These are phyloP conservation scores for Oceanodroma leucorhoa DNA, from an alignment of 2,797 vertebrate species.

Conservation along the genomic window DNA sequence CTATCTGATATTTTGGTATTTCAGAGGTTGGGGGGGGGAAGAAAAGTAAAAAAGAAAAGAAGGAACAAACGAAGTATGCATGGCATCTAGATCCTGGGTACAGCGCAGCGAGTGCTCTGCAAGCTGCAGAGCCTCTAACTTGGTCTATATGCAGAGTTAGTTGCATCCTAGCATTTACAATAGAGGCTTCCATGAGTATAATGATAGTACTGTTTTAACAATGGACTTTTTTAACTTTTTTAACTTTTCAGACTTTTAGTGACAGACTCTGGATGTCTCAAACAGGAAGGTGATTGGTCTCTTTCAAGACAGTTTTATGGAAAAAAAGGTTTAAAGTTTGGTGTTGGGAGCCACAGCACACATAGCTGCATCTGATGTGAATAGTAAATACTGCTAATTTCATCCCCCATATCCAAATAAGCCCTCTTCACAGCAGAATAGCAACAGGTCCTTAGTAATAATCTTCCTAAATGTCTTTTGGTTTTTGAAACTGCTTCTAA, in stretches of 20 bases:
- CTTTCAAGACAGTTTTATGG: not conserved
- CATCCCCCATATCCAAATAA: not conserved
- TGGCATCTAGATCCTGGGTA: constrained; percentile 40
- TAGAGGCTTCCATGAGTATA: not conserved
- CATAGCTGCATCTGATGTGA: not conserved
- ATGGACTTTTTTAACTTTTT: too few relatives aligned
- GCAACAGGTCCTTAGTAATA: not conserved
- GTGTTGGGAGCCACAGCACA: not conserved
- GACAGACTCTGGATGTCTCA: not conserved
- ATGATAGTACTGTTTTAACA: not conserved
- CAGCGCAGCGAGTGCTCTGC: not conserved
- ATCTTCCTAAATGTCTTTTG: not conserved
- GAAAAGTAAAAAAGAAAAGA: constrained; percentile 28
- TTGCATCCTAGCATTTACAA: not conserved
- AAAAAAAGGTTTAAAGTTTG: not conserved
- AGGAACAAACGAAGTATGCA: constrained; percentile 17
- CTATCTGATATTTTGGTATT: constrained; percentile 68
- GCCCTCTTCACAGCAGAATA: not conserved
- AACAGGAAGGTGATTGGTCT: not conserved
- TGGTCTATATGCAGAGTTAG: not conserved
- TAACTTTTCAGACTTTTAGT: not conserved
- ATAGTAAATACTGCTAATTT: not conserved
- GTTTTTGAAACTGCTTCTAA: not conserved
- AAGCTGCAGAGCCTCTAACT: not conserved
- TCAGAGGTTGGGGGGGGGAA: not conserved